Conservation (phyloP, 2,888 invertebrate genomes). For the Folsomia candida region DNA sequence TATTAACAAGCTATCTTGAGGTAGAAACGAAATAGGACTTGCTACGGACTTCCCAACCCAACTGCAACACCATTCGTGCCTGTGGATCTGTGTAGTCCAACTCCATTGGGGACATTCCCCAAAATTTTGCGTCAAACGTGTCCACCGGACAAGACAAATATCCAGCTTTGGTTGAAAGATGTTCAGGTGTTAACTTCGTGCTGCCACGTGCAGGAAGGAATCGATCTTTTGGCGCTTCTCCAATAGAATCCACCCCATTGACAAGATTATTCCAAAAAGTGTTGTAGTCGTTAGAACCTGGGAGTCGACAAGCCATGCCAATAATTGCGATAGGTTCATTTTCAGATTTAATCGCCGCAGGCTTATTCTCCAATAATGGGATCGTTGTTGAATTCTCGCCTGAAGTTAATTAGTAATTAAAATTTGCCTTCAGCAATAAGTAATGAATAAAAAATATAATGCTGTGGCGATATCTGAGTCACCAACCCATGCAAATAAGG, state of each 20-base stretch:
- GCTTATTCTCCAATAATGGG: too few relatives aligned
- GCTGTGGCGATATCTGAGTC: too few relatives aligned
- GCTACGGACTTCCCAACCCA: too few relatives aligned
- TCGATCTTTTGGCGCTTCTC: background rate
- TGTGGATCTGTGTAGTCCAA: conserved; percentile 92
- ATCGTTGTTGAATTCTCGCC: too few relatives aligned
- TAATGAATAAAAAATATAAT: too few relatives aligned
- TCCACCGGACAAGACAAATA: conserved; percentile 20
- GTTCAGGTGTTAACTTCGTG: background rate
- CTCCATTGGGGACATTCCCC: conserved; percentile 76
- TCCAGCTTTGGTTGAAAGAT: background rate
- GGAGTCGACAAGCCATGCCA: background rate
- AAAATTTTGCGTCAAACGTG: conserved; percentile 61
- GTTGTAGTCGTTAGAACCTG: background rate
- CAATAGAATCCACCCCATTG: background rate
- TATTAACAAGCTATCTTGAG: too few relatives aligned
- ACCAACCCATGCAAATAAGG: too few relatives aligned
- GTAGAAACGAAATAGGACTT: too few relatives aligned
- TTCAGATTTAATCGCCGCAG: too few relatives aligned
- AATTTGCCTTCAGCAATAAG: too few relatives aligned
- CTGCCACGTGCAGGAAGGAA: background rate
- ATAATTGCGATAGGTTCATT: background rate
- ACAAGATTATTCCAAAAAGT: background rate
- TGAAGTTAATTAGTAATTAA: too few relatives aligned
- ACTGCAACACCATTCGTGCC: too few relatives aligned